phyloP scores from a whole-genome alignment of 2,797 vertebrate species.

The Argya squamiceps region DNA sequence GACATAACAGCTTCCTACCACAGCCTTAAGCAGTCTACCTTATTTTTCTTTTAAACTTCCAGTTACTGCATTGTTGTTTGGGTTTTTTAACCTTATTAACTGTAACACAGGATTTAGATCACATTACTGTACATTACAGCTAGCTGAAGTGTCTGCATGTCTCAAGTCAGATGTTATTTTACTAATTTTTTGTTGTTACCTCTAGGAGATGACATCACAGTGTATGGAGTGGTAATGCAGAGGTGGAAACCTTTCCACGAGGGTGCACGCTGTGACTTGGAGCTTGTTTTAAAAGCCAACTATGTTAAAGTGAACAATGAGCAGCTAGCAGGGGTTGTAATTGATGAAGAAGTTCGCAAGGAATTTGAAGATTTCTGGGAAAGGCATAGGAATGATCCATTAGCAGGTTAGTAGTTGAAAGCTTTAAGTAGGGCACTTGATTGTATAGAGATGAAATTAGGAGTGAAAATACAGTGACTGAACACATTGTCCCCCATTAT shows the following conservation, averaged over 20 bases:
- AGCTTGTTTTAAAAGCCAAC: constrained; percentile 93
- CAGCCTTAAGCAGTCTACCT: background rate
- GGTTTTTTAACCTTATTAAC: background rate
- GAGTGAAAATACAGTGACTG: background rate
- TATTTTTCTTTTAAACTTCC: background rate
- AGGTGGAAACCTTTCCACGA: constrained; percentile 90
- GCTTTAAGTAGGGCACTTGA: background rate
- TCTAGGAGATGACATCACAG: constrained; percentile 91
- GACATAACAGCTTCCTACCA: background rate
- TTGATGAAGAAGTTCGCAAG: constrained; percentile 86
- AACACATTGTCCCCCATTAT: background rate
- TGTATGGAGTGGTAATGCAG: constrained; percentile 92
- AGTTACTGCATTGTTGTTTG: background rate
- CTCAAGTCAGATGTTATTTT: background rate
- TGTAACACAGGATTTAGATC: background rate
- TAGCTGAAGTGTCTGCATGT: background rate
- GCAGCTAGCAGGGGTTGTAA: constrained; percentile 78
- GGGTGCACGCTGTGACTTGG: constrained; percentile 86
- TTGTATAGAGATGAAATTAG: background rate
- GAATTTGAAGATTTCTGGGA: constrained; percentile 93
- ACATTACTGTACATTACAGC: background rate
- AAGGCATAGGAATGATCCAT: constrained; percentile 79
- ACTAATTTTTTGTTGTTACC: background rate
- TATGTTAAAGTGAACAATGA: constrained; percentile 93
- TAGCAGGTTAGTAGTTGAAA: constrained; percentile 82